phyloP scores from a whole-genome alignment of 2,888 invertebrate genomes.

The Pyrgus malvae region DNA sequence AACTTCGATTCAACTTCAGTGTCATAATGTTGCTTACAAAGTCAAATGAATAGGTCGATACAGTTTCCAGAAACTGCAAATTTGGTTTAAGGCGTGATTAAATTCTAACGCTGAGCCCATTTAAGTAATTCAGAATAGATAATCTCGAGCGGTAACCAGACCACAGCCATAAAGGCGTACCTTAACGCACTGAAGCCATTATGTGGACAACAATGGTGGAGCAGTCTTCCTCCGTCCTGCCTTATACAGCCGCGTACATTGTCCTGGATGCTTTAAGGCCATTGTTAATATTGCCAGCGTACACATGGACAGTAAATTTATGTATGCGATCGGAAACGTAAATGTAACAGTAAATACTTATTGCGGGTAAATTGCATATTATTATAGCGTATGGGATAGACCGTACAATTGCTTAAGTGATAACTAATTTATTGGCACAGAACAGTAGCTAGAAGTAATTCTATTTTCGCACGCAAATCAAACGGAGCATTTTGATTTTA shows the following conservation, averaged over 20 bases:
- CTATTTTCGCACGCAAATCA: too few species aligned
- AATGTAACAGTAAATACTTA: constrained; percentile 19
- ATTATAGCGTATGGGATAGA: constrained; percentile 1
- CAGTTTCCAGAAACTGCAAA: not conserved
- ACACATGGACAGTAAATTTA: constrained; percentile 18
- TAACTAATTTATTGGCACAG: not conserved
- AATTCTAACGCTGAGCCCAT: constrained; percentile 15
- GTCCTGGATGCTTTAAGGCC: constrained; percentile 20
- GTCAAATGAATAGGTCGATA: not conserved
- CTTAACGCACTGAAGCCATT: constrained; percentile 19
- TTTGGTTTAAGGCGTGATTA: constrained; percentile 1
- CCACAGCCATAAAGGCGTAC: constrained; percentile 10
- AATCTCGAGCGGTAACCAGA: constrained; percentile 15
- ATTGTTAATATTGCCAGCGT: constrained; percentile 17
- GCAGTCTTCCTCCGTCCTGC: constrained; percentile 20
- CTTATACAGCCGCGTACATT: constrained; percentile 21
- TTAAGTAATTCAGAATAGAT: constrained; percentile 25
- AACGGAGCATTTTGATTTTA: too few species aligned
- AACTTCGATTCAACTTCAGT: too few species aligned
- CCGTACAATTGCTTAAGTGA: constrained; percentile 4
- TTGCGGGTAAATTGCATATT: constrained; percentile 11
- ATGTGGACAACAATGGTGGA: constrained; percentile 25
- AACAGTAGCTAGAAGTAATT: too few species aligned
- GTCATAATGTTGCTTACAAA: too few species aligned
- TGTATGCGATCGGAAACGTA: constrained; percentile 21